phyloP scores from a whole-genome alignment of 2,888 invertebrate genomes.

The Schizotus pectinicornis region DNA sequence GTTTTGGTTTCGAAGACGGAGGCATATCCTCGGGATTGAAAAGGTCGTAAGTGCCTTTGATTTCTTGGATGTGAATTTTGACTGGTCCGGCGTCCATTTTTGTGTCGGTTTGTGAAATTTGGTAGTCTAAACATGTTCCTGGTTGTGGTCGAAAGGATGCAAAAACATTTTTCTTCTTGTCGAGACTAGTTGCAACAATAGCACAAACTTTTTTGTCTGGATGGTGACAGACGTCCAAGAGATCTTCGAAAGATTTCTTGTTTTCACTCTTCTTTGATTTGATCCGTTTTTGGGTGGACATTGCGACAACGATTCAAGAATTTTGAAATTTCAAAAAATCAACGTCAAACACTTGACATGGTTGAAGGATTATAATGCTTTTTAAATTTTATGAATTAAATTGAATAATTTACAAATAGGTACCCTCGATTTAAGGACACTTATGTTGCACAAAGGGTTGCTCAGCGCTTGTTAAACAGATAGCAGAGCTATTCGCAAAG shows the following conservation, averaged over 20 bases:
- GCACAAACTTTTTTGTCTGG: background rate
- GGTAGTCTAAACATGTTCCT: constrained; percentile 11
- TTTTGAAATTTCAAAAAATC: too few relatives aligned
- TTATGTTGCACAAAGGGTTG: too few relatives aligned
- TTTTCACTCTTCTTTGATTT: too few relatives aligned
- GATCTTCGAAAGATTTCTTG: background rate
- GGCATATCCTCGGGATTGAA: background rate
- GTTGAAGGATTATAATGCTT: too few relatives aligned
- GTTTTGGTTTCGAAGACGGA: background rate
- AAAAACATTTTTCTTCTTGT: constrained; percentile 8
- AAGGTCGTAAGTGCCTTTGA: background rate
- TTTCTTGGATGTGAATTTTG: constrained; percentile 9
- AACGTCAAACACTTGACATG: too few relatives aligned
- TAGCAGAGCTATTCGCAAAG: too few relatives aligned
- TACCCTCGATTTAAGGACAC: too few relatives aligned
- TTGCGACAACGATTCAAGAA: too few relatives aligned
- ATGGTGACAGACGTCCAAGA: background rate
- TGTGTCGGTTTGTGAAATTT: constrained; percentile 17
- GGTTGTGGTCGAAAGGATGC: constrained; percentile 3
- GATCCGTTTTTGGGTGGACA: too few relatives aligned
- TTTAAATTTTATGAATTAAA: too few relatives aligned
- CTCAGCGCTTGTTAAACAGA: too few relatives aligned
- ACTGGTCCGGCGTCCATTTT: constrained; percentile 17
- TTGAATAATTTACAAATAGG: too few relatives aligned
- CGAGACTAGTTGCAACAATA: background rate